These are phyloP conservation scores for Disparrhopalites patrizii DNA, from an alignment of 2,888 invertebrate genomes.

Conservation along the genomic window DNA sequence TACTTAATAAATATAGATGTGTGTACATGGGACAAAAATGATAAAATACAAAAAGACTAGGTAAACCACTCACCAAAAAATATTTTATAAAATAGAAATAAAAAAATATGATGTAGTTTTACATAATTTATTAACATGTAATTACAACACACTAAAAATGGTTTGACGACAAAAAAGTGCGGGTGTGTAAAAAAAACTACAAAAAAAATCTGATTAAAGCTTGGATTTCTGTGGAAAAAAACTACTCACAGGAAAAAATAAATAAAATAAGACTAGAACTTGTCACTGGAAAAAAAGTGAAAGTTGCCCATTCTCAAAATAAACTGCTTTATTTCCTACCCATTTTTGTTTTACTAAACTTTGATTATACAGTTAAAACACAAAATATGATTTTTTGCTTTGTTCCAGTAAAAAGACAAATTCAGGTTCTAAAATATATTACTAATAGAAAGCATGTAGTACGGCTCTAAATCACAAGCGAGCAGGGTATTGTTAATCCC, in stretches of 20 bases:
- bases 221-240: too few relatives aligned
- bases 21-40: too few relatives aligned
- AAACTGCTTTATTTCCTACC: too few relatives aligned
- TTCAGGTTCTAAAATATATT: background rate
- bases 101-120: background rate
- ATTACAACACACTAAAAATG: background rate
- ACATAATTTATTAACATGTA: background rate
- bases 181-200: background rate
- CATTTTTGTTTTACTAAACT: background rate
- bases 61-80: conserved; percentile 9
- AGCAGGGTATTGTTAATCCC: too few relatives aligned
- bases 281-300: background rate
- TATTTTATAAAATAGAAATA: background rate
- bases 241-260: too few relatives aligned
- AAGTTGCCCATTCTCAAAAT: background rate
- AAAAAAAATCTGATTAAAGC: conserved; percentile 5
- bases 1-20: too few relatives aligned
- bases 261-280: conserved; percentile 3
- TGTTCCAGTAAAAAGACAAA: background rate
- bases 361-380: background rate
- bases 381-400: too few relatives aligned
- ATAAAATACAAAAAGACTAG: conserved; percentile 12
- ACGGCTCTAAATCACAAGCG: too few relatives aligned
- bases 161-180: background rate
- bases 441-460: background rate